A percentile compares a stretch with the other conserved stretches of the same genome.
Evolutionary conservation across 2,888 invertebrate species (phyloP).

Genomic region (Neocrepidodera transversa): DNA sequence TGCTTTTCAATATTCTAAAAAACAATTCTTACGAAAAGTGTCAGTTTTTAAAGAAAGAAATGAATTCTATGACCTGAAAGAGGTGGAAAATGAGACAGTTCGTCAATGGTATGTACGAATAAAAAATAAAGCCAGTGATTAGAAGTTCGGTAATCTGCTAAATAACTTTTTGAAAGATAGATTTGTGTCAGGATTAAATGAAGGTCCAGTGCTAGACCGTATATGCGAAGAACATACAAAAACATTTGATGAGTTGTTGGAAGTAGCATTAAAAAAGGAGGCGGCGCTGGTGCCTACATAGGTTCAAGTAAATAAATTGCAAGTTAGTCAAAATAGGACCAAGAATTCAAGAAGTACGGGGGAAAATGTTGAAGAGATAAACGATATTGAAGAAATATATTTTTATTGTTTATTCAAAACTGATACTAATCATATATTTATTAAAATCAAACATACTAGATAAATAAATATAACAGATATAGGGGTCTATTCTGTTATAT

Average conservation of each 20-base stretch:
- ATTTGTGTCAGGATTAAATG: constrained; percentile 31
- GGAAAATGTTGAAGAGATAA: neutral
- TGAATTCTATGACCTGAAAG: constrained; percentile 27
- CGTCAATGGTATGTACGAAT: constrained; percentile 31
- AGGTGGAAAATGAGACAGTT: constrained; percentile 25
- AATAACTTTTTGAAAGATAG: constrained; percentile 25
- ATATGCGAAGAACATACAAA: constrained; percentile 31
- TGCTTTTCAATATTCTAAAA: too few relatives aligned
- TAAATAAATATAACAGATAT: too few relatives aligned
- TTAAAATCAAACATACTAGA: too few relatives aligned
- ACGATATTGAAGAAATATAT: too few relatives aligned
- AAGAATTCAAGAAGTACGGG: neutral
- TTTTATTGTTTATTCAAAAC: too few relatives aligned
- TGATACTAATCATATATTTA: too few relatives aligned
- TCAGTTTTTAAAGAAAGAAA: constrained; percentile 29
- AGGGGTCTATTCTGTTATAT: too few relatives aligned
- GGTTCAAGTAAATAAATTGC: neutral
- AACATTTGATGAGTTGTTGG: constrained; percentile 9
- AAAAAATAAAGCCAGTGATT: constrained; percentile 28
- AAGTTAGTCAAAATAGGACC: neutral
- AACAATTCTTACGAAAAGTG: too few relatives aligned
- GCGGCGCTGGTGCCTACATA: constrained; percentile 11
- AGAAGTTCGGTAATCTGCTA: constrained; percentile 26
- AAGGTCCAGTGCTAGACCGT: constrained; percentile 30
- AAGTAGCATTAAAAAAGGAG: constrained; percentile 26